Evolutionary conservation across 2,113 vertebrate species (phyloP), one percentile per base, ranked within the genome.

Genomic region (Oncorhynchus kisutch): DNA sequence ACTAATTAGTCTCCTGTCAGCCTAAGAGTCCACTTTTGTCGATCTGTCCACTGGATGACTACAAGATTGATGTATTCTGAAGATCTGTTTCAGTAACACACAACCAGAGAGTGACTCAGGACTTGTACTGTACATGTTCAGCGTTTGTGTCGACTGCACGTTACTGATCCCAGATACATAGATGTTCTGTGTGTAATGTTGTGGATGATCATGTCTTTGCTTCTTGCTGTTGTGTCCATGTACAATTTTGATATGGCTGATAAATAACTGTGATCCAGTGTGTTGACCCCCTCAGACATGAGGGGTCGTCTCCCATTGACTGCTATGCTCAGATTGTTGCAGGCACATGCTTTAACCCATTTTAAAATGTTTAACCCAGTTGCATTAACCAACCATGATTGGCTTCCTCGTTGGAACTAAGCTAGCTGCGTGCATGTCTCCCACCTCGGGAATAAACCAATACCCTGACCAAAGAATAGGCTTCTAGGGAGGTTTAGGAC

Each of bases 301-400:
- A 11, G 39, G 9, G 39, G 9, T 45, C 39, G 1, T 45, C 39
- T 11, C 39, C 8, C 39, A 45, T 45, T 45, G 51, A 24, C n/a
- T 18, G 9, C 39, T 45, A 9, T 3, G 39, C 39, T 45, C 9
- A 11, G 39, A 11, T 45, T 11, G 24, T 57, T 4, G 77, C 84
- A 85, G 81, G 83, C 51, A 70, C 73, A 18, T 34, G 66, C 2
- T 20, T 31, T 54, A 18, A 54, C 51, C 51, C 2, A 18, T 54
- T 16, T 54, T 18, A 5, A 54, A 54, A 45, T 45, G 39, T 45
- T 11, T 45, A 45, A 11, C 2, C 16, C 59, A 24, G 22, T 5
- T 70, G 49, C 72, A 81, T 81, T 82, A 85, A 87, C 74, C 39
- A 24, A 51, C 24, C 18, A 39, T 39, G 62, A 72, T 71, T 80